Base-by-base conservation (phyloP, 64 coral and sea anemone genomes). In the Platygyra sinensis region DNA sequence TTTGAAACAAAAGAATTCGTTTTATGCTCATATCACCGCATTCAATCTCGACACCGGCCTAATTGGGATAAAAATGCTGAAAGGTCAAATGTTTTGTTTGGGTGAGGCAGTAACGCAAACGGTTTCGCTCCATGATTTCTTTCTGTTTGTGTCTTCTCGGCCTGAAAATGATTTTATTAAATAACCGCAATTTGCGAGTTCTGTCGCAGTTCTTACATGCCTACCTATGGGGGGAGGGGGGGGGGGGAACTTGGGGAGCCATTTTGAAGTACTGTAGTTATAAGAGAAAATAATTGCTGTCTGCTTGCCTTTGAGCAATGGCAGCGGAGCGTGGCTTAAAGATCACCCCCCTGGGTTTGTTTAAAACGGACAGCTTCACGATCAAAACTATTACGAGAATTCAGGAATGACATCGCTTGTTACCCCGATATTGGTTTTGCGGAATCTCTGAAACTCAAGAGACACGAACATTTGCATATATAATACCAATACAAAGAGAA, bases 21-120 rank as follows among this genome's bases (percentile, higher is more conserved):
- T n/a, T 67, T 5, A 10, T 25, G 65, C 7, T 57, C 15, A 57
- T 69, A 69, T 69, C 65, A 25, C 65, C 7, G 10, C 18, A 10
- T 77, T 50, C 22, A 12, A 77, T 77, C 74, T 46, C 12, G 8
- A 27, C 27, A 57, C 54, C 2, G 10, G 28, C 30, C 30, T 64
- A 81, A 81, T 81, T 81, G 79, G 20, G 62, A 36, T 46, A 71
- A 51, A 72, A 52, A 85, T 85, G 62, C 63, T 85, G 18, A 69
- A 42, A 19, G 80, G 60, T 61, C 80, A 83, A 83, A 65, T 83
- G 60, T 22, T 62, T 85, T 71, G 38, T 85, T 85, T 71, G 81
- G 81, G 81, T 15, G 81, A 71, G 38, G 62, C 39, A 11, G 63
- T 71, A 71, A 85, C 81, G 80, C 80, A 51, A 85, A 20, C 14